Evolutionary conservation across 2,888 invertebrate species (phyloP).

Genomic region (Volucella zonaria): DNA sequence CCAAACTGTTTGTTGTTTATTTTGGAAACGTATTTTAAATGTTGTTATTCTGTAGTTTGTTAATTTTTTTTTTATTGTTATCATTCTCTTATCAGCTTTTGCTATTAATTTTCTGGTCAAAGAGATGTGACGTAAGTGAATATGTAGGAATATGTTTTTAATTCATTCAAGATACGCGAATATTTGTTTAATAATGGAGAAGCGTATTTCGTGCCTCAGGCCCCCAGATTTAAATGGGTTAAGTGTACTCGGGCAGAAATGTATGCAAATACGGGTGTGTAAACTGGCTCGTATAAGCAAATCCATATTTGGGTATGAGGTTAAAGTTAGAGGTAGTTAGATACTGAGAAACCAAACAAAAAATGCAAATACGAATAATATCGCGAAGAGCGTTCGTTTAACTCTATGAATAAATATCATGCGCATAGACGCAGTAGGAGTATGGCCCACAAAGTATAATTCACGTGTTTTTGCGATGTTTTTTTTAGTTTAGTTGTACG

Average conservation of each 20-base stretch:
- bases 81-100: conserved; percentile 13
- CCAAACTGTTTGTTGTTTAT: conserved; percentile 30
- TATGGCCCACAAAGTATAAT: not conserved
- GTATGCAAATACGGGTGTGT: conserved; percentile 24
- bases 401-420: conserved; percentile 18
- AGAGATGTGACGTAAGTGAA: not conserved
- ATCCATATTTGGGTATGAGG: conserved; percentile 33
- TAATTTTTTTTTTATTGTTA: not conserved
- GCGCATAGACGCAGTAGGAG: conserved; percentile 1
- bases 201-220: not conserved
- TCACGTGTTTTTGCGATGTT: conserved; percentile 34
- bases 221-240: conserved; percentile 17
- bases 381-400: conserved; percentile 26
- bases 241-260: conserved; percentile 9
- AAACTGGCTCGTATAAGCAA: not conserved
- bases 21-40: conserved; percentile 27
- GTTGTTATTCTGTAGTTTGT: conserved; percentile 15
- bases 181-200: conserved; percentile 9
- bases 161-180: not conserved
- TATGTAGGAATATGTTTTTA: not conserved
- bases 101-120: not conserved
- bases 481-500: not conserved
- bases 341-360: not conserved
- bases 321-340: conserved; percentile 5
- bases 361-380: not conserved